These are phyloP conservation scores for Pteria penguin DNA, from an alignment of 2,888 invertebrate genomes.

Conservation along the genomic window DNA sequence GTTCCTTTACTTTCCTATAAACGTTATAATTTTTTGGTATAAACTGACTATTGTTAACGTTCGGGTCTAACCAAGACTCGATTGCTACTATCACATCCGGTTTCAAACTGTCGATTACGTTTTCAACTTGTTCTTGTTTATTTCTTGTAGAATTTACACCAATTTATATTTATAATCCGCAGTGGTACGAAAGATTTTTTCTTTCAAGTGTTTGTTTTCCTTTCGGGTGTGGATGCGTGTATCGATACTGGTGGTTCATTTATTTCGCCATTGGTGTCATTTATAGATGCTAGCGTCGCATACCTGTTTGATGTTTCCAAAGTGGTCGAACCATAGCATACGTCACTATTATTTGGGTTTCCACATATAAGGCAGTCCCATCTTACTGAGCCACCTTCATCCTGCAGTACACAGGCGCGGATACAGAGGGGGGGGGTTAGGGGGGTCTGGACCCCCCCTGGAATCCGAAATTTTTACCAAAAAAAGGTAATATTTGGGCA, in stretches of 20 bases:
- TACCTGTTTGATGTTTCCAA: neutral
- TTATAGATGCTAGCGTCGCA: neutral
- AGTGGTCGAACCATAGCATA: slow-evolving; percentile 1
- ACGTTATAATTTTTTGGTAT: neutral
- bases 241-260: neutral
- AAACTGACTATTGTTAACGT: neutral
- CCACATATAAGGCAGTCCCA: neutral
- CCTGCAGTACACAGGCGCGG: too few relatives aligned
- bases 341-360: neutral
- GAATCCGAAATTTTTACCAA: too few relatives aligned
- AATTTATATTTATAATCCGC: neutral
- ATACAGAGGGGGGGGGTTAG: too few relatives aligned
- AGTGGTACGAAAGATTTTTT: neutral
- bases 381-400: too few relatives aligned
- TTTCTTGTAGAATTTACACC: neutral
- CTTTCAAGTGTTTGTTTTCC: neutral
- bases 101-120: slow-evolving; percentile 5
- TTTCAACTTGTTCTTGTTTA: neutral
- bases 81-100: neutral
- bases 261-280: neutral
- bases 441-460: too few relatives aligned
- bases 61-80: neutral
- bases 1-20: too few relatives aligned
- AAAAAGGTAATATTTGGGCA: too few relatives aligned
- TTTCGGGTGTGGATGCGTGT: neutral